phyloP scores from a whole-genome alignment of 2,888 invertebrate genomes.

The Orthonychiurus folsomi region DNA sequence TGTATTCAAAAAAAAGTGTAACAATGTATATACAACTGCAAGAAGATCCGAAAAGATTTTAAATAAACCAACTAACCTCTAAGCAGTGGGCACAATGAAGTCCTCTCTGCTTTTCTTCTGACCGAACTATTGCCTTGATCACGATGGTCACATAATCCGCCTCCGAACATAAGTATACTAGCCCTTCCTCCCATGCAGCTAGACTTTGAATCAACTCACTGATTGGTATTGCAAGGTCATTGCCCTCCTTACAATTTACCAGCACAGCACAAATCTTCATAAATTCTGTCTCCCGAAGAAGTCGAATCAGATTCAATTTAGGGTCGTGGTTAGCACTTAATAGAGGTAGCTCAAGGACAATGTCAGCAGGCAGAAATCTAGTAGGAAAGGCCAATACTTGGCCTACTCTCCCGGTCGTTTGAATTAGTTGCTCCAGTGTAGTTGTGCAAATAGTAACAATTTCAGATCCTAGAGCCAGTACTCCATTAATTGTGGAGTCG shows the following conservation, averaged over 20 bases:
- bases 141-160: conserved; percentile 16
- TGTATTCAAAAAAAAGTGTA: conserved; percentile 17
- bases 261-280: conserved; percentile 29
- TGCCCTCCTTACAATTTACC: conserved; percentile 22
- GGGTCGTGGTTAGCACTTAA: conserved; percentile 27
- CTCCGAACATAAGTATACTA: conserved; percentile 34
- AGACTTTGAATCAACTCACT: conserved; percentile 29
- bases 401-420: background rate
- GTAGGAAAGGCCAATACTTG: background rate
- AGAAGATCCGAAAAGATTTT: no score
- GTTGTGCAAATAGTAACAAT: background rate
- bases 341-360: background rate
- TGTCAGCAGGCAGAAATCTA: no score
- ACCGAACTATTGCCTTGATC: conserved; percentile 9
- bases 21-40: background rate
- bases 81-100: background rate
- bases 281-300: conserved; percentile 31
- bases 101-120: background rate
- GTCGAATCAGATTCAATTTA: conserved; percentile 29
- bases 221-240: conserved; percentile 22
- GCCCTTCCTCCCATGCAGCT: conserved; percentile 34
- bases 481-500: background rate
- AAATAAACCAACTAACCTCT: conserved; percentile 7
- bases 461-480: background rate
- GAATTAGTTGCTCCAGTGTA: background rate